Evolutionary conservation across 2,113 vertebrate genomes (phyloP), one percentile per base, ranked within the genome.

Genomic region (Oceanites oceanicus): DNA sequence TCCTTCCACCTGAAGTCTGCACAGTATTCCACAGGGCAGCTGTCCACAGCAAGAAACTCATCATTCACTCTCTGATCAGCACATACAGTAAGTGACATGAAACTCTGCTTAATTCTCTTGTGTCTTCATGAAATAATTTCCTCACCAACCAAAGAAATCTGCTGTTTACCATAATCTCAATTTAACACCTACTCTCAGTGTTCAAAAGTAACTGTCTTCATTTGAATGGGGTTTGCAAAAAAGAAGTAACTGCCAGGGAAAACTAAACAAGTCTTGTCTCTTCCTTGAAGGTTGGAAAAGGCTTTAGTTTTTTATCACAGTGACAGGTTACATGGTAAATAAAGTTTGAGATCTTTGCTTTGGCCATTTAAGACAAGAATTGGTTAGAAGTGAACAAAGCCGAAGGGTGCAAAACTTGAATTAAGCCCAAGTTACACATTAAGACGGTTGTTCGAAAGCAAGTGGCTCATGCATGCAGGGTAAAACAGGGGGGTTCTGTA

Each of bases 161-260:
- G 90, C 97, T 97, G 92, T 97, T 98, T 98, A 77, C 89, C 83
- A 89, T 97, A 95, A 97, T 98, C 98, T 97, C 95, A 96, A 97
- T 96, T 97, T 97, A 96, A 95, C 95, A 96, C 94, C 86, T 91
- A 92, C 90, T 93, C 92, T 88, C 91, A 67, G 75, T 90, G 72
- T 94, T 97, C 97, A 97, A 88, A 92, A 94, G 96, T 96, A 90
- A 83, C 86, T 92, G 96, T 95, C 96, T 76, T 94, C 88, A 81
- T 94, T 62, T 89, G 91, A 91, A 86, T 86, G 82, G 87, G 83
- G 73, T 88, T 94, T 83, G 47, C 78, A 91, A 89, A 97, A 91
- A 55, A 90, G 94, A 94, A 97, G 79, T 80, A 91, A 92, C 92
- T 90, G 72, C 55, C 59, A 79, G 94, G 68, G 53, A 91, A 75